Percentiles rank a stretch among this genome's conserved stretches.
These are phyloP conservation scores for Heliangelus exortis DNA, from an alignment of 2,797 vertebrate genomes.

Conservation along the genomic window DNA sequence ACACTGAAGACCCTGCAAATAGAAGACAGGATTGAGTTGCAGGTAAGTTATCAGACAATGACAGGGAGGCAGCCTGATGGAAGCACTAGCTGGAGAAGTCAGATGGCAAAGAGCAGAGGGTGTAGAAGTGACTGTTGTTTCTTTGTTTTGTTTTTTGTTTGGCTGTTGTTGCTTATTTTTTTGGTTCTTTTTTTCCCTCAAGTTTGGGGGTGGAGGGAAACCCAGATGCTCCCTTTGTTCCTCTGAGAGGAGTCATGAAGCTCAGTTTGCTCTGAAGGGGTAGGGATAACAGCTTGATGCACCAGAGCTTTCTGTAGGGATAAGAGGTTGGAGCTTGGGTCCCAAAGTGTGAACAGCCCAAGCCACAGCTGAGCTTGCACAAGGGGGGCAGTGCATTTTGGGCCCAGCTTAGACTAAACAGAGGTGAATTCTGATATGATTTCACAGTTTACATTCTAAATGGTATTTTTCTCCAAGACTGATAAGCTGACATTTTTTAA, in stretches of 20 bases:
- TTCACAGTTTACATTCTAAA: not conserved
- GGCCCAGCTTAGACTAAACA: not conserved
- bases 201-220: too few relatives aligned
- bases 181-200: too few relatives aligned
- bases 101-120: not conserved
- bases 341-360: not conserved
- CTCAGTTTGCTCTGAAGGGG: not conserved
- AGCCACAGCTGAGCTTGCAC: not conserved
- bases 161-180: too few relatives aligned
- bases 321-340: not conserved
- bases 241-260: not conserved
- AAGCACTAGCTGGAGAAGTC: not conserved
- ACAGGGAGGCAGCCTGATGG: not conserved
- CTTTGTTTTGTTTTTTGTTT: too few relatives aligned
- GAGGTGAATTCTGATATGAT: not conserved
- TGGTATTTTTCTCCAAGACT: not conserved
- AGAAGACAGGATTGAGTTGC: slow-evolving; percentile 75
- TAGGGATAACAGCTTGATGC: not conserved
- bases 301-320: not conserved
- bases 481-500: not conserved
- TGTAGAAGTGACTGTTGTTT: not conserved
- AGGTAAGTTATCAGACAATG: slow-evolving; percentile 64
- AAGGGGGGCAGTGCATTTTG: not conserved
- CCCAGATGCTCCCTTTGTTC: too few relatives aligned
- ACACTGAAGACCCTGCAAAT: slow-evolving; percentile 73